Evolutionary conservation across 1,140 invertebrate genomes (phyloP), one percentile per base, ranked within the genome.

Genomic region (Ganaspis sp.): DNA sequence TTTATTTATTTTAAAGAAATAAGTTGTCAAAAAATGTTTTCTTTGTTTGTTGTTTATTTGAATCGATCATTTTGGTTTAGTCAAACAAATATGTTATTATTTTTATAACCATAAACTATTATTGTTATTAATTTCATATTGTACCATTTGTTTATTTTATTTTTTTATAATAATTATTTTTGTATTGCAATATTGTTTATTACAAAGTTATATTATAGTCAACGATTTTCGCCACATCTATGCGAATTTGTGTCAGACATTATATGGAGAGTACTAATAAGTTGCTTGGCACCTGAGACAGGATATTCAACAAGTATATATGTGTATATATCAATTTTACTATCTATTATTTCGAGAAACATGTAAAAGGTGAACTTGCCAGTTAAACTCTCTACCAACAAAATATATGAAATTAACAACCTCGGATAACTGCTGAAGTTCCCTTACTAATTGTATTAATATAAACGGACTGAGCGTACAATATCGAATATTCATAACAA

Each of bases 321-420:
- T 12, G 17, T 64, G 5, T n/a, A n/a, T 9, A 49, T 49, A 21
- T 64, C 4, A 29, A 0, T 29, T 64, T 34, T 29, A 64, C 5
- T 29, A 34, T 29, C 15, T 64, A 64, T 64, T 64, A 64, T 64
- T 29, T 29, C 58, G 11, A n/a, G 23, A 64, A 64, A 64, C 23
- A 40, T 40, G 21, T 21, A 58, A 58, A 19, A 58, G 53, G 21
- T 19, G 29, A 64, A 15, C 54, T 64, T 29, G 9, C 9, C 11
- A 58, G 53, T 19, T 58, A 58, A 58, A 64, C 11, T 26, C 11
- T 2, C 21, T 9, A 4, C 11, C 26, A 64, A 26, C 58, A 64
- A 29, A 64, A 64, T 64, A 19, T 9, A n/a, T 11, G 12, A 64
- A 29, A 64, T 64, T 64, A 64, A 29, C 26, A 5, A 1, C 6